These are phyloP conservation scores for Noctua janthina DNA, from an alignment of 2,888 invertebrate genomes.

Conservation along the genomic window DNA sequence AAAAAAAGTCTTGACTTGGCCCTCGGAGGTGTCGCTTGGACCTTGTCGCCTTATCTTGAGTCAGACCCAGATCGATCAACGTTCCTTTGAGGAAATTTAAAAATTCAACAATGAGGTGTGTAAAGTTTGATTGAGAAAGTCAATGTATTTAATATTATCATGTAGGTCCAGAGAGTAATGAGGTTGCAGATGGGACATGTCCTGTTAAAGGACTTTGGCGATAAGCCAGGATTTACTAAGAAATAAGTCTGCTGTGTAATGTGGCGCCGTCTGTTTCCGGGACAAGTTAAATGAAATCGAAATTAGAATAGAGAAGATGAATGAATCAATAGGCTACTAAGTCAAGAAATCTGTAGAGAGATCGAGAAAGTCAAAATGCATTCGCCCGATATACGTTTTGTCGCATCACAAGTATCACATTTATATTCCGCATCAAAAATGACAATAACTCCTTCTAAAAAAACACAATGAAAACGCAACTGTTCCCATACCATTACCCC, in stretches of 20 bases:
- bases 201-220: constrained; percentile 33
- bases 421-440: constrained; percentile 29
- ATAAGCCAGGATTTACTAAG: constrained; percentile 30
- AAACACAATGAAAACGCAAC: constrained; percentile 30
- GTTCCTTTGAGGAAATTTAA: constrained; percentile 78
- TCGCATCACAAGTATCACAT: constrained; percentile 5
- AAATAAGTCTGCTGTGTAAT: constrained; percentile 15
- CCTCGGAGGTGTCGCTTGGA: constrained; percentile 78
- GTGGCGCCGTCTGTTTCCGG: constrained; percentile 16
- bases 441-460: constrained; percentile 23
- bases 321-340: background rate
- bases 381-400: background rate
- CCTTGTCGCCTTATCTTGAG: constrained; percentile 84
- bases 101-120: constrained; percentile 79
- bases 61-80: constrained; percentile 85
- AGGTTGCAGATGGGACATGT: constrained; percentile 19
- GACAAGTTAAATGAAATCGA: constrained; percentile 22
- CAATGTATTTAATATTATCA: constrained; percentile 37
- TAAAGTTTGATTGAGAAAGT: constrained; percentile 66
- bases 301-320: constrained; percentile 22
- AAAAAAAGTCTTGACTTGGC: constrained; percentile 57
- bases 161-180: constrained; percentile 9
- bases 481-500: constrained; percentile 58
- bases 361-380: background rate
- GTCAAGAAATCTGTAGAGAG: background rate